Evolutionary conservation across 1,140 invertebrate species (phyloP).

Genomic region (Drosophila bocqueti): DNA sequence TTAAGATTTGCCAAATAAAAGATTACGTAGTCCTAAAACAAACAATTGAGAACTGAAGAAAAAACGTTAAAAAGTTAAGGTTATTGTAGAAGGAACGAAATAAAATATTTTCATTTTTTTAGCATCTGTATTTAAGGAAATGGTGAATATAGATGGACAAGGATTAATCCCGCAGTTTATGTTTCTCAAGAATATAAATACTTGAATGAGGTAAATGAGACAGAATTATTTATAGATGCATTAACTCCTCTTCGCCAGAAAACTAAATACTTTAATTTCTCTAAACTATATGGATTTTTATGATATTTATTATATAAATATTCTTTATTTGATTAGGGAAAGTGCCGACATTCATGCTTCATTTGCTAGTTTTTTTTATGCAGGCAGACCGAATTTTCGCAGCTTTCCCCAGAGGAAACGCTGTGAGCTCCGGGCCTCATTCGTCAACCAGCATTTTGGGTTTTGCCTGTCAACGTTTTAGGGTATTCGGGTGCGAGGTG

Average conservation of each 20-base stretch:
- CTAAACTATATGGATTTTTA: not conserved
- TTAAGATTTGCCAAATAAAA: conserved; percentile 13
- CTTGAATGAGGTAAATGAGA: not conserved
- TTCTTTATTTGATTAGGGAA: conserved; percentile 50
- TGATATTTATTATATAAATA: not conserved
- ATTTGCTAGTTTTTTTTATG: conserved; percentile 51
- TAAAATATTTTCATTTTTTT: not conserved
- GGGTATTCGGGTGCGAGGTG: conserved; percentile 41
- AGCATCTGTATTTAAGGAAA: not conserved
- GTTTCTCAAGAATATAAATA: not conserved
- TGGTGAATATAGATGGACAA: not conserved
- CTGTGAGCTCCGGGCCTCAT: conserved; percentile 42
- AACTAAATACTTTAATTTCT: not conserved
- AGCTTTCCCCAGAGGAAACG: conserved; percentile 51
- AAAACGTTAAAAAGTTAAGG: not conserved
- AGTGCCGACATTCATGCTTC: conserved; percentile 67
- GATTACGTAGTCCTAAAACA: conserved; percentile 15
- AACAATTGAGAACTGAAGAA: not conserved
- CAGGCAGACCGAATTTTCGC: conserved; percentile 34
- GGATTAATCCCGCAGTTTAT: not conserved
- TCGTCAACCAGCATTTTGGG: conserved; percentile 76
- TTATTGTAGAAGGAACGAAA: not conserved
- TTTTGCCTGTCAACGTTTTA: conserved; percentile 69
- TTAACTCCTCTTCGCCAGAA: too few relatives aligned
- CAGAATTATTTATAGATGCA: too few relatives aligned